Percentiles rank a stretch among this genome's conserved stretches.
These are phyloP conservation scores for Paracentrotus lividus DNA, from an alignment of 53 echinoderm and acorn worm species.

Conservation along the genomic window DNA sequence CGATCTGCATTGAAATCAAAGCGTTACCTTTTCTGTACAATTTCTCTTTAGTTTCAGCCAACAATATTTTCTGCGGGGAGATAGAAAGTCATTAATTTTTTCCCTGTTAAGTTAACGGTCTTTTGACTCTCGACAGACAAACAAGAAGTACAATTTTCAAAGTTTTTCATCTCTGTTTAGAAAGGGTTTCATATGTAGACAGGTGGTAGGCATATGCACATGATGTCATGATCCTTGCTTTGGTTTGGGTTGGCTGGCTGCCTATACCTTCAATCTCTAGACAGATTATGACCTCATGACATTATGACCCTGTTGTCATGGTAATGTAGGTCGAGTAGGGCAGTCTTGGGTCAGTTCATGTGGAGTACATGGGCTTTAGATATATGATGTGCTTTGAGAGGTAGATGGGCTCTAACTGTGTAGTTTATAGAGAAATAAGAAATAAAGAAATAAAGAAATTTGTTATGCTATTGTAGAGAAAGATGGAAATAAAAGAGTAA, in stretches of 20 bases:
- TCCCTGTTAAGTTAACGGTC: too few species aligned
- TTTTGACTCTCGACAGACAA: too few species aligned
- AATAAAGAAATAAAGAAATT: background rate
- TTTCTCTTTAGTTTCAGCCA: background rate
- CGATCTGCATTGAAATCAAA: too few species aligned
- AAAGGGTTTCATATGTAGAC: constrained; percentile 31
- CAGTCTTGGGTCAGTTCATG: constrained; percentile 41
- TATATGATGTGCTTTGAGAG: background rate
- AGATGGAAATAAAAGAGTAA: background rate
- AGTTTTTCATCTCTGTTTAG: background rate
- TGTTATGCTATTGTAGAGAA: background rate
- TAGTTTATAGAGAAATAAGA: background rate
- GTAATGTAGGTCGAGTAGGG: constrained; percentile 15
- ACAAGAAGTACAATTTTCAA: background rate
- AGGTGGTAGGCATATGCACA: constrained; percentile 52
- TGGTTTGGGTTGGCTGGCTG: constrained; percentile 5
- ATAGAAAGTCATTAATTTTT: too few species aligned
- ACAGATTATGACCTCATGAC: background rate
- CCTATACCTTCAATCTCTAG: background rate
- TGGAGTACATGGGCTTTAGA: constrained; percentile 5
- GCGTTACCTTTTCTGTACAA: background rate
- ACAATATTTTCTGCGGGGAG: too few species aligned
- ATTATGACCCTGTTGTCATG: constrained; percentile 49
- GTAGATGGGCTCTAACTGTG: background rate
- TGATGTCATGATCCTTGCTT: constrained; percentile 36